Conservation (phyloP, 2,888 invertebrate species). For the Spicauda simplicius region DNA sequence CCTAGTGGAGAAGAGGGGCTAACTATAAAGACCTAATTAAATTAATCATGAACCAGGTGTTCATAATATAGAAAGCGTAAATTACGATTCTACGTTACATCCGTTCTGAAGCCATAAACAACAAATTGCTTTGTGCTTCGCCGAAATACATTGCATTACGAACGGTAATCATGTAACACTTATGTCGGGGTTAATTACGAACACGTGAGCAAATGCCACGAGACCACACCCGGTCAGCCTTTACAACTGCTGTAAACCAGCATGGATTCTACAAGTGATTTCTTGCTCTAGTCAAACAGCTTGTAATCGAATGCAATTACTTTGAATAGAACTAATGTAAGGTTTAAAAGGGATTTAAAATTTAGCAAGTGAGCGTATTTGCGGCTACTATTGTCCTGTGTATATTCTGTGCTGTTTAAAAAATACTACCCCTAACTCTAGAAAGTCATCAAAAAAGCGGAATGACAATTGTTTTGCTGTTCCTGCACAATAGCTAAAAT, state of each 20-base stretch:
- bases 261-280: neutral
- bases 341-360: no score
- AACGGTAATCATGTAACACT: constrained; percentile 38
- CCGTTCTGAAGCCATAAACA: constrained; percentile 4
- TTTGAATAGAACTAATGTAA: no score
- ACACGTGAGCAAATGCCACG: constrained; percentile 37
- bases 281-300: no score
- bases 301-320: no score
- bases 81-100: neutral
- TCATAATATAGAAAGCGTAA: neutral
- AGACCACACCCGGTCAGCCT: constrained; percentile 1
- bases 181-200: constrained; percentile 40
- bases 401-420: no score
- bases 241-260: neutral
- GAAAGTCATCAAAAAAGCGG: no score
- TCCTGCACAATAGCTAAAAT: no score
- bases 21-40: neutral
- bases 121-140: constrained; percentile 21
- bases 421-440: no score
- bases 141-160: constrained; percentile 26
- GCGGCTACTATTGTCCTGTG: no score
- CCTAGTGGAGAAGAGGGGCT: no score
- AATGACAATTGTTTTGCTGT: no score
- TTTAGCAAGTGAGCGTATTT: no score
- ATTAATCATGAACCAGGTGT: neutral